Evolutionary conservation across 2,113 vertebrate genomes (phyloP), one percentile per base, ranked within the genome.

Genomic region (Myodes glareolus): DNA sequence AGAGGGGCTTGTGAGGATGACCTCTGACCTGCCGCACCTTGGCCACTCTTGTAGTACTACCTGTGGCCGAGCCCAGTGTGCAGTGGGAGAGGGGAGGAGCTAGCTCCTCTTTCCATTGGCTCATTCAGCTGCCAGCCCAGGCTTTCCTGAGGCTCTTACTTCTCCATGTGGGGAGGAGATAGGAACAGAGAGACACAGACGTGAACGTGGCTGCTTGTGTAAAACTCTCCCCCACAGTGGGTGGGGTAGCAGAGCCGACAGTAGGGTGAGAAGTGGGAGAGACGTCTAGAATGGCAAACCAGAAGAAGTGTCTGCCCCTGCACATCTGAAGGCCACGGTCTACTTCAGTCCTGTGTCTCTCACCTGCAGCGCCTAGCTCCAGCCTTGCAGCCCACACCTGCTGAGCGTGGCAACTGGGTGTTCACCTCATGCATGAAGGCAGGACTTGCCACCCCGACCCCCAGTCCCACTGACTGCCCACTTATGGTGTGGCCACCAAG

Each of bases 71-170:
- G 50, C 33, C 36, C 23, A 19, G 63, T 61, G 50, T 31, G 16
- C 1, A 10, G 50, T 3, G 50, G 82, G 27, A 16, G 21, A 55
- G 21, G 4, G 0, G 17, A 39, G 31, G 9, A 42, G 4, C 16
- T 0, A 47, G 0, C 25, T 72, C n/a, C 19, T 58, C 39, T 42
- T 67, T 65, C 39, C 55, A 6, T 21, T 0, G 0, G 42, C 11
- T 92, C 14, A 3, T 23, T 31, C 72, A 39, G 68, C 31, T 17
- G 3, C 10, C 10, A 70, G 36, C 50, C 16, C 70, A 80, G 52
- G 65, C 47, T 42, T 58, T 70, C 75, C 23, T 23, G 2, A 42
- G 0, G 6, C 3, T 12, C 7, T 9, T 2, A 25, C 21, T 2
- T 31, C 68, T 73, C 16, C 12, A 36, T 1, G 5, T 36, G 25